A percentile compares a stretch with the other conserved stretches of the same genome.
Evolutionary conservation across 1,140 invertebrate species (phyloP).

Genomic region (Drosophila fuyamai): DNA sequence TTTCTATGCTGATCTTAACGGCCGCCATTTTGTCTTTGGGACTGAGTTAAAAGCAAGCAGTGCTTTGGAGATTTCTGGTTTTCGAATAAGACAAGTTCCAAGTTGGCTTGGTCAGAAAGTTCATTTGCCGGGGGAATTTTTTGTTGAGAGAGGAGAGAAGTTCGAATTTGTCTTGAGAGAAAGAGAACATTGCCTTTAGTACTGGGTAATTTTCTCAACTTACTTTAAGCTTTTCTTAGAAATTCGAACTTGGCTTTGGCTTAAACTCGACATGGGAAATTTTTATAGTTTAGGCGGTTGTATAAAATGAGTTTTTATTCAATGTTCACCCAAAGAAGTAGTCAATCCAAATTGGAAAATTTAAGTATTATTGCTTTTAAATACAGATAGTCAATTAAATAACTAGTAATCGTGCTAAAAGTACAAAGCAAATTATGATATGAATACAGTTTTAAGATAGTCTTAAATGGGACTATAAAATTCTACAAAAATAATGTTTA

Average conservation of each 20-base stretch:
- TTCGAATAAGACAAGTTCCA: constrained; percentile 16
- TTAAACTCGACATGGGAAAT: no score
- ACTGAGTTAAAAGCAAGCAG: no score
- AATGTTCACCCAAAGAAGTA: no score
- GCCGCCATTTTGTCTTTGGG: constrained; percentile 75
- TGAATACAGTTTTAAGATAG: no score
- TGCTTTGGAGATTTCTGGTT: constrained; percentile 4
- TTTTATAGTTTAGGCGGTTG: background rate
- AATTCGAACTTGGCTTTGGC: constrained; percentile 19
- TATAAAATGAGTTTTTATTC: no score
- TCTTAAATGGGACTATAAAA: no score
- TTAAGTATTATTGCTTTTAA: no score
- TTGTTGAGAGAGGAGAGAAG: constrained; percentile 4
- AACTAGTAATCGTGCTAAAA: no score
- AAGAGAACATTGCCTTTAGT: constrained; percentile 31
- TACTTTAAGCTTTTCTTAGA: constrained; percentile 1
- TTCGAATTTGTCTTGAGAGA: constrained; percentile 8
- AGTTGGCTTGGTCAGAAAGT: constrained; percentile 55
- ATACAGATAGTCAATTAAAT: no score
- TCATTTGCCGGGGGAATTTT: constrained; percentile 39
- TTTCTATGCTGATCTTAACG: constrained; percentile 57
- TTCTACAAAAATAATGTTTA: no score
- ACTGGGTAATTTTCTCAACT: constrained; percentile 8
- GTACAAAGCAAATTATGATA: no score
- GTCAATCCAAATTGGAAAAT: no score